Conservation (phyloP, 1,140 invertebrate genomes). For the Cecropterus lyciades region DNA sequence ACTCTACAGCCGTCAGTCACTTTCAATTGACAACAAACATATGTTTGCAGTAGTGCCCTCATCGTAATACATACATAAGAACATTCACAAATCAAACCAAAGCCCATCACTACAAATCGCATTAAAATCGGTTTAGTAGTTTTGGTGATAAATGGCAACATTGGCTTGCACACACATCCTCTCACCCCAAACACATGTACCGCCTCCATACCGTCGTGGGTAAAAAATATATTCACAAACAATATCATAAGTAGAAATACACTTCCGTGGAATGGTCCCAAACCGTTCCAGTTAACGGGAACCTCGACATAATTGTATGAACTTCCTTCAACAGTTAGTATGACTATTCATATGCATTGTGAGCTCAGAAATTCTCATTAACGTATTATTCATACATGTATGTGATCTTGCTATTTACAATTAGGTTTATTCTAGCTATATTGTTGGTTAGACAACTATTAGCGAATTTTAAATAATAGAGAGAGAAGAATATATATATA, state of each 20-base stretch:
- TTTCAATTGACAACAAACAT: slow-evolving; percentile 21
- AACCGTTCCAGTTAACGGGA: slow-evolving; percentile 52
- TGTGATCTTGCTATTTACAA: slow-evolving; percentile 21
- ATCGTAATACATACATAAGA: too few relatives aligned
- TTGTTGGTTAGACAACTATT: neutral
- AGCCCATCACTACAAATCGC: too few relatives aligned
- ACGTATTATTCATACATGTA: slow-evolving; percentile 50
- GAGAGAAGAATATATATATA: too few relatives aligned
- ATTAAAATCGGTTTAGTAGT: too few relatives aligned
- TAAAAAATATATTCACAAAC: too few relatives aligned
- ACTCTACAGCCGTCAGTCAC: slow-evolving; percentile 14
- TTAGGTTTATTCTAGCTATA: neutral
- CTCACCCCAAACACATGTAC: too few relatives aligned
- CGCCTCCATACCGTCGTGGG: too few relatives aligned
- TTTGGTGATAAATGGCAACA: too few relatives aligned
- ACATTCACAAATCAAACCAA: too few relatives aligned
- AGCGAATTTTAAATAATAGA: neutral
- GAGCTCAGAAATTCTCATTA: slow-evolving; percentile 53
- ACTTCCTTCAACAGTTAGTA: slow-evolving; percentile 61
- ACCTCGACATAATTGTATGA: slow-evolving; percentile 53
- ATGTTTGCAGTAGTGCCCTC: too few relatives aligned
- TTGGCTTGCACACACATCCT: too few relatives aligned
- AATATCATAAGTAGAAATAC: neutral
- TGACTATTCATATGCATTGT: slow-evolving; percentile 50
- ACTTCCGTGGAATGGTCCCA: slow-evolving; percentile 16